These are phyloP conservation scores for Watsonalla binaria DNA, from an alignment of 2,888 invertebrate genomes.

Conservation along the genomic window DNA sequence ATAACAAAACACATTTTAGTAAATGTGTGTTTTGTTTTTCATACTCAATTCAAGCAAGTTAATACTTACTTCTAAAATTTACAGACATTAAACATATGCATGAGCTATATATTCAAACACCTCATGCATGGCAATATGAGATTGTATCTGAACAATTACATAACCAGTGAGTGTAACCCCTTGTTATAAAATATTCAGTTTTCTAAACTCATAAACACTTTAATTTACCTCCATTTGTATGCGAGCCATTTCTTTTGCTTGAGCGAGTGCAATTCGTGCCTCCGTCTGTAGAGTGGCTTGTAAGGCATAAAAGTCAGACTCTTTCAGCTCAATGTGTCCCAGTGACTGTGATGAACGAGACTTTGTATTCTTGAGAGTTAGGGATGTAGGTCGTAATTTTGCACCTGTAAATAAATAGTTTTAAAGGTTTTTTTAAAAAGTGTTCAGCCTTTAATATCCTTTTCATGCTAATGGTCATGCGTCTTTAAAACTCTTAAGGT, in stretches of 20 bases:
- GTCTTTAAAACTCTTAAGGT: neutral
- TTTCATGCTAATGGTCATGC: neutral
- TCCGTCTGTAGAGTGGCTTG: slow-evolving; percentile 92
- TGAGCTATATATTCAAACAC: neutral
- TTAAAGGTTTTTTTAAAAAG: neutral
- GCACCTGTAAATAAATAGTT: slow-evolving; percentile 40
- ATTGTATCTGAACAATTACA: neutral
- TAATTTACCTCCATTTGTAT: slow-evolving; percentile 90
- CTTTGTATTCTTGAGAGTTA: slow-evolving; percentile 63
- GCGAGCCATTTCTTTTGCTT: slow-evolving; percentile 94
- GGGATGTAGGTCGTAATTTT: slow-evolving; percentile 64
- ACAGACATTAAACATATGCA: too few species aligned
- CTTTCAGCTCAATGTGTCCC: slow-evolving; percentile 68
- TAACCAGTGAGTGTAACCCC: neutral
- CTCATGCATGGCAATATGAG: neutral
- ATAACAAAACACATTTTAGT: too few species aligned
- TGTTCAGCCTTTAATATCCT: too few species aligned
- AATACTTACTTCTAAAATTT: too few species aligned
- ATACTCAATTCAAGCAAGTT: too few species aligned
- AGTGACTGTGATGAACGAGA: slow-evolving; percentile 72
- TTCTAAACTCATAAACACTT: neutral
- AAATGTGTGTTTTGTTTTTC: too few species aligned
- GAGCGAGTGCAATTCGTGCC: slow-evolving; percentile 90
- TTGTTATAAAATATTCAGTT: neutral
- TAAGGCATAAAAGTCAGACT: slow-evolving; percentile 88